Percentiles rank a stretch among this genome's conserved stretches.
Conservation (phyloP, 2,888 invertebrate genomes). For the Amiota communis region DNA sequence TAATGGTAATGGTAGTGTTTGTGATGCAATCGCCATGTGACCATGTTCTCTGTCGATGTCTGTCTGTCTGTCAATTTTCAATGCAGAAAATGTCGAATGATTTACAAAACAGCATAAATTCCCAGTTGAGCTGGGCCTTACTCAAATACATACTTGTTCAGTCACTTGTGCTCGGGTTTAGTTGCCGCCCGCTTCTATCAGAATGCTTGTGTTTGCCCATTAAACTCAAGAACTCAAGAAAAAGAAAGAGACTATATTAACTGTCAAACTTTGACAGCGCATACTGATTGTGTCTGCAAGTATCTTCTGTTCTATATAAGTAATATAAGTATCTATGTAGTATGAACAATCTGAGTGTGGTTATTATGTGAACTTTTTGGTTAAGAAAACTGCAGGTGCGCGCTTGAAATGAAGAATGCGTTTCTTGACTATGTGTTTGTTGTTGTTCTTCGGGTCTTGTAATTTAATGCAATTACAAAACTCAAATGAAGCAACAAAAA, state of each 20-base stretch:
- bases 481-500: not conserved
- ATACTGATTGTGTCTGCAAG: slow-evolving; percentile 51
- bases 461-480: slow-evolving; percentile 56
- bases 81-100: slow-evolving; percentile 13
- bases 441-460: slow-evolving; percentile 37
- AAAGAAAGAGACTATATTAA: slow-evolving; percentile 44
- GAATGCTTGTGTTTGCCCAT: slow-evolving; percentile 28
- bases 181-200: slow-evolving; percentile 2
- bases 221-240: slow-evolving; percentile 38
- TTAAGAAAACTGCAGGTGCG: slow-evolving; percentile 48
- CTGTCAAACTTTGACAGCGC: slow-evolving; percentile 59
- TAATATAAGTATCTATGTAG: no score
- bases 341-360: slow-evolving; percentile 12
- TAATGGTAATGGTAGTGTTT: no score
- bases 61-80: not conserved
- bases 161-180: slow-evolving; percentile 2
- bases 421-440: no score
- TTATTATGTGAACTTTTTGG: slow-evolving; percentile 49
- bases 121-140: slow-evolving; percentile 3
- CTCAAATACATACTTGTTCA: not conserved
- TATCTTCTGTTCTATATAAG: not conserved
- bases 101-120: slow-evolving; percentile 21
- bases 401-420: not conserved
- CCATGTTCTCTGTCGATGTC: slow-evolving; percentile 7
- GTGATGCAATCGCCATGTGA: no score